Conservation (phyloP, 2,113 vertebrate genomes). For the Leucopsar rothschildi region DNA sequence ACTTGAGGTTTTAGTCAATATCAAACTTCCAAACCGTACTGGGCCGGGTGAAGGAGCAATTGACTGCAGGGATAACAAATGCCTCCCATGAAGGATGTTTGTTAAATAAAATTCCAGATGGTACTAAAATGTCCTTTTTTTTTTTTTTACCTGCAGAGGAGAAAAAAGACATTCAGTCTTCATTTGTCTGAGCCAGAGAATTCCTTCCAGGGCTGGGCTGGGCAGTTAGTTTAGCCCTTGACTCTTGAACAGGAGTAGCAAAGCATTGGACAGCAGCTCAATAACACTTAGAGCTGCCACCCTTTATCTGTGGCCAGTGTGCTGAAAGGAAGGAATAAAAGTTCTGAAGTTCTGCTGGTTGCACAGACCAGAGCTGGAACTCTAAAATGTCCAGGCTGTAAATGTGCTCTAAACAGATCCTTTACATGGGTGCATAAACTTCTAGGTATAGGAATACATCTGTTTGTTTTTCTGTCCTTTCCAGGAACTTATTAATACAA, state of each 20-base stretch:
- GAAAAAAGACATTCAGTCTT: background rate
- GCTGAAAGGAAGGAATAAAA: background rate
- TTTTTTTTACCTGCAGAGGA: background rate
- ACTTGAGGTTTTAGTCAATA: background rate
- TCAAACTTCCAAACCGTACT: background rate
- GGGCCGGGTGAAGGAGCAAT: background rate
- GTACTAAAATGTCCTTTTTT: background rate
- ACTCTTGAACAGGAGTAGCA: background rate
- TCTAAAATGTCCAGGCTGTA: background rate
- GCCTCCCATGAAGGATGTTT: accelerated
- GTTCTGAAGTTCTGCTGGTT: background rate
- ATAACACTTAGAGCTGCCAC: background rate
- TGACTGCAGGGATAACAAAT: background rate
- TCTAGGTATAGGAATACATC: background rate
- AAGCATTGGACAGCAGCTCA: background rate
- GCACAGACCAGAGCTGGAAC: background rate
- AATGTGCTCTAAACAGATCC: background rate
- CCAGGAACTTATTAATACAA: background rate
- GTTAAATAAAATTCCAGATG: background rate
- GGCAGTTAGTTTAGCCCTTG: background rate
- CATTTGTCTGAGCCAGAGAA: background rate
- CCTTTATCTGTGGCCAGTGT: background rate
- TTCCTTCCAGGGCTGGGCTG: background rate
- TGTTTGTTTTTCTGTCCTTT: background rate
- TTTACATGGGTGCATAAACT: background rate